phyloP scores from a whole-genome alignment of 2,113 vertebrate species.

The Catharus fuscescens region DNA sequence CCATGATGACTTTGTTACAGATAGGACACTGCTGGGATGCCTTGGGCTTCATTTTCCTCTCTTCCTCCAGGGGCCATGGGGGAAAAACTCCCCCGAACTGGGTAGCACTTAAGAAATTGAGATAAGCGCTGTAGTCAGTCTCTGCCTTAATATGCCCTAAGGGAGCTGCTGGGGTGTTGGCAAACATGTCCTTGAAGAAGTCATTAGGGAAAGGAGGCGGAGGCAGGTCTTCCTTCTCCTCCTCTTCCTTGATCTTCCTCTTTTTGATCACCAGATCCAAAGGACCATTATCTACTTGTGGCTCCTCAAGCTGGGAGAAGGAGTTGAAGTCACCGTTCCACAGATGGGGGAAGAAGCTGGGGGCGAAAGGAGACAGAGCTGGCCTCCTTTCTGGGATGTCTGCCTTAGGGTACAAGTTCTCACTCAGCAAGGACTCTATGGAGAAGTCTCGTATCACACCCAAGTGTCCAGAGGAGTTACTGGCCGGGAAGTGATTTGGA shows the following conservation, averaged over 20 bases:
- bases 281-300: slow-evolving; percentile 79
- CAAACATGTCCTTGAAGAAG: slow-evolving; percentile 91
- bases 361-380: slow-evolving; percentile 85
- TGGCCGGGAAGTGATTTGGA: slow-evolving; percentile 70
- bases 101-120: slow-evolving; percentile 91
- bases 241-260: slow-evolving; percentile 93
- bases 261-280: slow-evolving; percentile 92
- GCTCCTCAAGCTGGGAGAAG: slow-evolving; percentile 84
- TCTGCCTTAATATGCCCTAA: slow-evolving; percentile 91
- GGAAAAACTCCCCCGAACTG: slow-evolving; percentile 92
- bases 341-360: slow-evolving; percentile 91
- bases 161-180: slow-evolving; percentile 72
- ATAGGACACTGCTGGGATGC: slow-evolving; percentile 97
- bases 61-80: slow-evolving; percentile 94
- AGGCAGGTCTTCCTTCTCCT: slow-evolving; percentile 89
- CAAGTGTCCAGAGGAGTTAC: slow-evolving; percentile 73
- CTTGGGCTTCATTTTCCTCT: slow-evolving; percentile 97
- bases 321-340: slow-evolving; percentile 88
- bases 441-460: slow-evolving; percentile 91
- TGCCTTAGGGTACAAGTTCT: slow-evolving; percentile 90
- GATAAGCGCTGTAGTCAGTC: slow-evolving; percentile 89
- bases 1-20: slow-evolving; percentile 99
- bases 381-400: slow-evolving; percentile 84
- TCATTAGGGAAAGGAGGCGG: slow-evolving; percentile 82
- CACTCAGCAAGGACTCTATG: slow-evolving; percentile 92